phyloP scores from a whole-genome alignment of 2,797 vertebrate species.

The Apogon talboti region DNA sequence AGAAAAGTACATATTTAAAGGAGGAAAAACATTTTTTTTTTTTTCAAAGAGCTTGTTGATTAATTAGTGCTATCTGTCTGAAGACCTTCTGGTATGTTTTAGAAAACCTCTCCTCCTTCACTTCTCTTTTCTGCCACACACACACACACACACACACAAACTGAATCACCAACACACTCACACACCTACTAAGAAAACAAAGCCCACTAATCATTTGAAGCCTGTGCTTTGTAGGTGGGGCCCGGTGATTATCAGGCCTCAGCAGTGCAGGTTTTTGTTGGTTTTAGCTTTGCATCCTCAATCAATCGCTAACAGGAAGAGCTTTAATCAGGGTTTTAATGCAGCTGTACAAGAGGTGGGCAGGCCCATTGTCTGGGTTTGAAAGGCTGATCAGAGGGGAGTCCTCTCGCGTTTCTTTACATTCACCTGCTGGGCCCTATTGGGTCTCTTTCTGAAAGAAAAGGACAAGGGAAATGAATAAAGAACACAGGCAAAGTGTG shows the following conservation, averaged over 20 bases:
- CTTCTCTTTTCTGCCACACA: slow-evolving; percentile 31
- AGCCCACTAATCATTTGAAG: slow-evolving; percentile 84
- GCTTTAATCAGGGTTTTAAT: slow-evolving; percentile 97
- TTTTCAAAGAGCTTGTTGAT: slow-evolving; percentile 40
- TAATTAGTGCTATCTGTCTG: slow-evolving; percentile 72
- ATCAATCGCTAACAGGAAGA: slow-evolving; percentile 91
- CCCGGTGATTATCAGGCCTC: slow-evolving; percentile 85
- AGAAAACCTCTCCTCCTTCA: slow-evolving; percentile 60
- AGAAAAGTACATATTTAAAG: slow-evolving; percentile 8
- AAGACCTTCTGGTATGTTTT: slow-evolving; percentile 62
- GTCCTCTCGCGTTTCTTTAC: slow-evolving; percentile 95
- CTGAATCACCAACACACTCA: slow-evolving; percentile 35
- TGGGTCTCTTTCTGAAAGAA: slow-evolving; percentile 95
- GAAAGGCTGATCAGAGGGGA: slow-evolving; percentile 85
- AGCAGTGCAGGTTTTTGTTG: slow-evolving; percentile 88
- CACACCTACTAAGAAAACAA: slow-evolving; percentile 79
- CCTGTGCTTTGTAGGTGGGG: slow-evolving; percentile 83
- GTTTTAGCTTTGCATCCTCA: slow-evolving; percentile 93
- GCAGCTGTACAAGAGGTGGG: slow-evolving; percentile 88
- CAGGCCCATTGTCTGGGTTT: slow-evolving; percentile 89
- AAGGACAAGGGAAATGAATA: slow-evolving; percentile 90
- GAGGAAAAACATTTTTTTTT: slow-evolving; percentile 18
- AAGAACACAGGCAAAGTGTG: slow-evolving; percentile 88
- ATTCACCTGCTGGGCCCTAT: slow-evolving; percentile 99
- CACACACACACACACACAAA: slow-evolving; percentile 31